Base-by-base conservation (phyloP, 1,140 invertebrate genomes). In the Leguminivora glycinivorella region DNA sequence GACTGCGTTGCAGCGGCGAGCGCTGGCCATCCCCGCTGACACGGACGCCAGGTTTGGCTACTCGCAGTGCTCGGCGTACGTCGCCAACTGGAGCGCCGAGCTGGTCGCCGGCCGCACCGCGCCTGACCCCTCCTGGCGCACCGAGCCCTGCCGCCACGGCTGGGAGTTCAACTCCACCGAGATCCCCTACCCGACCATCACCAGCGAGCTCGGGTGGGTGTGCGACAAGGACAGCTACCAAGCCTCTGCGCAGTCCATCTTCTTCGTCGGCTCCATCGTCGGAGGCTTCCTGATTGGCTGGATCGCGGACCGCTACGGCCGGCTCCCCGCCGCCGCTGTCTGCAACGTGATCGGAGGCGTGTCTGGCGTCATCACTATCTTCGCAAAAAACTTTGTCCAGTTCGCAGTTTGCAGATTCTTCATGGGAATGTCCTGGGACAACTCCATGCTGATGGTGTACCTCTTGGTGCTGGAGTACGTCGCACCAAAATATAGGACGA, bases 391-490 rank as follows among this genome's bases (percentile, higher is more conserved):
- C 77, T 94, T 95, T 73, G 73, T 88, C 38, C 90, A 92, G 24
- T 95, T 95, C 92, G 82, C 92, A 2, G 70, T 93, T 17, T 93
- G 94, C 74, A 88, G 95, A 40, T 92, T 95, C 72, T 92, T 95
- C 38, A 94, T 95, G 66, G 95, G 95, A 2, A 93, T 95, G 79
- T 94, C 95, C 6, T 96, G 96, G 85, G 95, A 96, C 84, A 96
- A 95, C 76, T 96, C 96, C 86, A 95, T 95, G 70, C 96, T 96
- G 94, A 96, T 96, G 95, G 75, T 71, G 1, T 89, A 88, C 56
- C 72, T 88, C 77, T 72, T 87, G 90, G 94, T 94, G 19, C 92
- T 95, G 71, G 95, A 95, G 84, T 88, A 95, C 63, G 93, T 95
- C 9, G 94, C 94, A 9, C 93, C 94, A 7, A 90, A 89, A 58